phyloP scores from a whole-genome alignment of 92 coral and sea anemone genomes.

The Porites cylindrica region DNA sequence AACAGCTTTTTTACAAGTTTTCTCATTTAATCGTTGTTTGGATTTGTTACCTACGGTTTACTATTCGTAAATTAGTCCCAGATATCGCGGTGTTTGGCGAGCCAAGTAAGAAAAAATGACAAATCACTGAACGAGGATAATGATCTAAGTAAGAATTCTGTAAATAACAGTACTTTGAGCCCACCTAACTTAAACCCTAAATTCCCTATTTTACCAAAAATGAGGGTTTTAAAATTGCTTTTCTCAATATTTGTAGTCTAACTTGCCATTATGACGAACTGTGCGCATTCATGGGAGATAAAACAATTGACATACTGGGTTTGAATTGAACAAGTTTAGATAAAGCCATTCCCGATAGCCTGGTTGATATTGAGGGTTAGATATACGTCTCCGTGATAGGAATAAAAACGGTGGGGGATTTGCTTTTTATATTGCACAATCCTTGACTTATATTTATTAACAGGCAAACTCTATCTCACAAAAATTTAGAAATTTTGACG shows the following conservation, averaged over 20 bases:
- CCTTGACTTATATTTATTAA: not conserved
- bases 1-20: too few species aligned
- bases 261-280: not conserved
- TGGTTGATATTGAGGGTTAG: too few species aligned
- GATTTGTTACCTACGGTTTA: too few species aligned
- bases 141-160: not conserved
- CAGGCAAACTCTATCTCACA: not conserved
- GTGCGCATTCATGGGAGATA: not conserved
- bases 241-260: not conserved
- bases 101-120: not conserved
- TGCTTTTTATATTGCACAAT: too few species aligned
- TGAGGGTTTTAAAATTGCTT: conserved; percentile 6
- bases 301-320: not conserved
- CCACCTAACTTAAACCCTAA: conserved; percentile 1
- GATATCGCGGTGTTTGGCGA: too few species aligned
- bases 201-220: not conserved
- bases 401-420: too few species aligned
- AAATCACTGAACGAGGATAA: not conserved
- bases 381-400: too few species aligned
- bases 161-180: not conserved
- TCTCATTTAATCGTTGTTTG: too few species aligned
- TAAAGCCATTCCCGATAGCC: too few species aligned
- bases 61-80: too few species aligned
- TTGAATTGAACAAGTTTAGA: too few species aligned
- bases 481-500: not conserved